A percentile compares a stretch with the other conserved stretches of the same genome.
Conservation (phyloP, 2,797 vertebrate genomes). For the Ambastaia sidthimunki region DNA sequence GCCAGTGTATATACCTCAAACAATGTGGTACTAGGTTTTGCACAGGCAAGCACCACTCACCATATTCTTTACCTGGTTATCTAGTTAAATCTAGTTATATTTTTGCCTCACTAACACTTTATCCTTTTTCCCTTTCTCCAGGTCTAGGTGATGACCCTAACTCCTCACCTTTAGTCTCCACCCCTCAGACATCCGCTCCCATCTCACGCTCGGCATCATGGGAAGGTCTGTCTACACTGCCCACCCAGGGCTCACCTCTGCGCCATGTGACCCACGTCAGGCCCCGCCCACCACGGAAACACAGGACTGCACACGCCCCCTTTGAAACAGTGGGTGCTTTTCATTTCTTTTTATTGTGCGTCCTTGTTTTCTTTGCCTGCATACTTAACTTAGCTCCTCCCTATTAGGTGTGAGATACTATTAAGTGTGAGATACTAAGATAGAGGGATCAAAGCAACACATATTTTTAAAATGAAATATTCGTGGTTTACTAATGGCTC, state of each 20-base stretch:
- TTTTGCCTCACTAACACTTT: background rate
- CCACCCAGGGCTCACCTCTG: slow-evolving; percentile 88
- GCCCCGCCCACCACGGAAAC: slow-evolving; percentile 84
- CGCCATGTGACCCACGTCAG: slow-evolving; percentile 87
- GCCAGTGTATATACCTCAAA: too few relatives aligned
- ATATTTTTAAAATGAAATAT: background rate
- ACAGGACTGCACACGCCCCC: slow-evolving; percentile 75
- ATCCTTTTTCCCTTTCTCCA: slow-evolving; percentile 42
- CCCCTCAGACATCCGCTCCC: slow-evolving; percentile 74
- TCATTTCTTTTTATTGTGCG: background rate
- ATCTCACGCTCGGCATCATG: slow-evolving; percentile 84
- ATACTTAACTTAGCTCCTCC: background rate
- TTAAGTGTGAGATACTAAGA: background rate
- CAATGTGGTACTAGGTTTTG: too few relatives aligned
- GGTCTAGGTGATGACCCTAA: slow-evolving; percentile 76
- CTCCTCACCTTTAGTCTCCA: slow-evolving; percentile 75
- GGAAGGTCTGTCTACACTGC: slow-evolving; percentile 87
- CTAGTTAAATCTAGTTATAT: background rate
- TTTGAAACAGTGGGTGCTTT: slow-evolving; percentile 74
- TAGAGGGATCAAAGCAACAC: background rate
- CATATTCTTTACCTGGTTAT: too few relatives aligned
- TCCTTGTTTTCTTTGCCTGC: background rate
- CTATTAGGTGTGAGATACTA: background rate
- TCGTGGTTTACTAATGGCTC: background rate
- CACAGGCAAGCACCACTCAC: too few relatives aligned